Base-by-base conservation (phyloP, 2,888 invertebrate species). In the Nomada ferruginata region DNA sequence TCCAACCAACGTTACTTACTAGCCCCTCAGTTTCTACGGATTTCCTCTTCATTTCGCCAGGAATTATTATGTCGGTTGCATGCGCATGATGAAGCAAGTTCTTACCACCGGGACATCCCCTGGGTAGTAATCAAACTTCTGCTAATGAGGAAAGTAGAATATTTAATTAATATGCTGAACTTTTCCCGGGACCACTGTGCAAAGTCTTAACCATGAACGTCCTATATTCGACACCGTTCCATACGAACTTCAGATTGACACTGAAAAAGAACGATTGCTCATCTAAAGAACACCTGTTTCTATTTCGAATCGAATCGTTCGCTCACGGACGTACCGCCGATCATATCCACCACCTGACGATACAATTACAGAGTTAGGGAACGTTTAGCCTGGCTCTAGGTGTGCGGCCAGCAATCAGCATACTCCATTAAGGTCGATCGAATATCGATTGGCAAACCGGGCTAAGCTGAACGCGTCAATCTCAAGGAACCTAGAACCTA, bases 81-180 rank as follows among this genome's bases (percentile, higher is more conserved):
- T 72, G 74, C 69, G 82, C 65, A 68, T 80, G 86, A 85, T 85
- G 82, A 83, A 76, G 64, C 77, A 87, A 86, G 57, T 85, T 85
- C 57, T 50, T 47, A 11, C 42, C 50, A 23, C 76, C 53, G 55
- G 52, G 59, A 59, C 69, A 15, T 10, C 26, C 55, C 57, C 44
- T 11, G 55, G 63, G 44, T 77, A 64, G 73, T 85, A 86, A 86
- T 86, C 87, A 86, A 86, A 86, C 80, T 86, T 87, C 57, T 26
- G 75, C 53, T 84, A 83, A 86, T 69, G 79, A 83, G 76, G 74
- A 78, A 86, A 87, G 75, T 84, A 63, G 60, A 65, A 75, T 79
- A 75, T 78, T 83, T 82, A 79, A 83, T 84, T 73, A 79, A 59
- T 83, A 70, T 55, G 52, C 73, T 13, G 60, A 52, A 70, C 53